phyloP scores from a whole-genome alignment of 2,888 invertebrate species.

The Epirrita christyi region DNA sequence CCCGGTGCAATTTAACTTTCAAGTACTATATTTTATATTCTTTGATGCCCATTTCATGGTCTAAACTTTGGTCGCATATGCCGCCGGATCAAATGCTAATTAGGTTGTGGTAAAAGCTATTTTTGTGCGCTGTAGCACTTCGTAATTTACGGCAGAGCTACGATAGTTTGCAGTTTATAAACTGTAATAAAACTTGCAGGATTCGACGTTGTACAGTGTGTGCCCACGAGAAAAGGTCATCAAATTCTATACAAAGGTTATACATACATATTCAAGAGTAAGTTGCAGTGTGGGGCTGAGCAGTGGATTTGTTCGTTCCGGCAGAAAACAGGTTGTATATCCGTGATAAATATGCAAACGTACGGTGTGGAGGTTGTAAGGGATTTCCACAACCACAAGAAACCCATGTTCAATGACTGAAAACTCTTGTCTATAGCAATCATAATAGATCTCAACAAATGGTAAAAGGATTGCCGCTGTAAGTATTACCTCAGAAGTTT shows the following conservation, averaged over 20 bases:
- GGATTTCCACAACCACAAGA: conserved; percentile 78
- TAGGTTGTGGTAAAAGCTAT: conserved; percentile 34
- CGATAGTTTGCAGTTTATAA: conserved; percentile 34
- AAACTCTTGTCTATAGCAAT: not conserved
- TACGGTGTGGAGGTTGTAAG: conserved; percentile 74
- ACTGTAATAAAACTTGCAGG: conserved; percentile 59
- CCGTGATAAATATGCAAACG: conserved; percentile 76
- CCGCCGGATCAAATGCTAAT: conserved; percentile 26
- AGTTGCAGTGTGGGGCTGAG: conserved; percentile 75
- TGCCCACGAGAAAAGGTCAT: conserved; percentile 76
- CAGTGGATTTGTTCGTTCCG: conserved; percentile 78
- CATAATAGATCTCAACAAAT: too few relatives aligned
- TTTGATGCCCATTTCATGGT: conserved; percentile 4
- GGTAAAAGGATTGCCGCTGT: too few relatives aligned
- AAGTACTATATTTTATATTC: conserved; percentile 26
- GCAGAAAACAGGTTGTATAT: conserved; percentile 80
- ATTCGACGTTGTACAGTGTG: conserved; percentile 76
- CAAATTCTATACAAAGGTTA: conserved; percentile 77
- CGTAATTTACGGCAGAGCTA: conserved; percentile 8
- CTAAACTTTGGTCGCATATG: conserved; percentile 20
- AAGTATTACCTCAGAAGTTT: not conserved
- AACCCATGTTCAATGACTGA: conserved; percentile 72
- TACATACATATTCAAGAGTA: conserved; percentile 76
- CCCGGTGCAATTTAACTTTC: conserved; percentile 11
- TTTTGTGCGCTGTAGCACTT: conserved; percentile 24